These are phyloP conservation scores for Aplocera efformata DNA, from an alignment of 2,888 invertebrate genomes.

Conservation along the genomic window DNA sequence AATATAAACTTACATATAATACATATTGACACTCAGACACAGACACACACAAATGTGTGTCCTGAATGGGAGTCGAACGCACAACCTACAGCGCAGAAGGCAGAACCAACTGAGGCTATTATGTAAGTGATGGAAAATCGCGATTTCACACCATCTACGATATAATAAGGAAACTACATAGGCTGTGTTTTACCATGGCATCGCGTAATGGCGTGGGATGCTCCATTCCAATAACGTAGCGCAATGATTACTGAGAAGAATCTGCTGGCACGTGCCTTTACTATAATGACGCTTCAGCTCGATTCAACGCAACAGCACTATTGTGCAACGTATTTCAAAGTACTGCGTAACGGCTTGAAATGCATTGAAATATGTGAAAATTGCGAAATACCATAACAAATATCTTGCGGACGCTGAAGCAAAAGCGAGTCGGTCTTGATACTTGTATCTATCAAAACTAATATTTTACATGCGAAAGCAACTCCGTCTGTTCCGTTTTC, in stretches of 20 bases:
- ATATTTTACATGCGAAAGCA: too few relatives aligned
- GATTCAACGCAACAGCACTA: background rate
- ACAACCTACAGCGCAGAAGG: too few relatives aligned
- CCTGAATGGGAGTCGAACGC: too few relatives aligned
- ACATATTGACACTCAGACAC: too few relatives aligned
- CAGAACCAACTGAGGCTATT: too few relatives aligned
- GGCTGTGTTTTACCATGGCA: slow-evolving; percentile 40
- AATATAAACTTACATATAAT: too few relatives aligned
- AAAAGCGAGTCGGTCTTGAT: too few relatives aligned
- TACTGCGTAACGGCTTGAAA: background rate
- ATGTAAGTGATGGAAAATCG: slow-evolving; percentile 15
- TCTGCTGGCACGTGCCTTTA: slow-evolving; percentile 22
- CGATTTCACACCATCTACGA: slow-evolving; percentile 42
- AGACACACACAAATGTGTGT: too few relatives aligned
- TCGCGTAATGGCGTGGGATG: slow-evolving; percentile 43
- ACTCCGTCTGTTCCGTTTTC: too few relatives aligned
- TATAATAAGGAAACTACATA: slow-evolving; percentile 42
- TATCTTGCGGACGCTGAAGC: too few relatives aligned
- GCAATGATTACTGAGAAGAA: slow-evolving; percentile 23
- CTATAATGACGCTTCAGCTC: slow-evolving; percentile 6
- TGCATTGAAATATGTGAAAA: background rate
- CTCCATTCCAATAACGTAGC: slow-evolving; percentile 27
- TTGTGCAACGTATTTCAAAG: background rate
- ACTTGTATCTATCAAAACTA: too few relatives aligned
- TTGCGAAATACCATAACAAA: too few relatives aligned